These are phyloP conservation scores for Acipenser oxyrinchus DNA, from an alignment of 2,797 vertebrate species.

Conservation along the genomic window DNA sequence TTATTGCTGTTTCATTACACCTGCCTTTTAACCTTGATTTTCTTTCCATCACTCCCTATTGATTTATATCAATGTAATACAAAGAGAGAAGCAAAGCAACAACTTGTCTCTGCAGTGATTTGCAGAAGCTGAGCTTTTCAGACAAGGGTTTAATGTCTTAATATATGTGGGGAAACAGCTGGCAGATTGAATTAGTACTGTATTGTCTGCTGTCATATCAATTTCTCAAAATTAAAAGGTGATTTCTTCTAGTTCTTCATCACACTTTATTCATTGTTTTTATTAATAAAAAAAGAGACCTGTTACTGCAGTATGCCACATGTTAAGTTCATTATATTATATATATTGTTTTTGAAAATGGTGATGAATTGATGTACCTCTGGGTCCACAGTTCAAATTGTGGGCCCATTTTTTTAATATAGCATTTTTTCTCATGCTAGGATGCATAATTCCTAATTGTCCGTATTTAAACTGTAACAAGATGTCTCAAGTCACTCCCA, in stretches of 20 bases:
- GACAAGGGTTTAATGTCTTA: slow-evolving; percentile 12
- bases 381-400: too few species aligned
- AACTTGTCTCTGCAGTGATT: background rate
- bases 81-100: background rate
- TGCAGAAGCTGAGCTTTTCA: background rate
- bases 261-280: too few species aligned
- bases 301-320: too few species aligned
- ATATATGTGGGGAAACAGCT: background rate
- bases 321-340: too few species aligned
- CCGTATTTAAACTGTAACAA: too few species aligned
- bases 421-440: too few species aligned
- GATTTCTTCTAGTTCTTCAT: background rate
- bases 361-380: too few species aligned
- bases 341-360: too few species aligned
- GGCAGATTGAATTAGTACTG: background rate
- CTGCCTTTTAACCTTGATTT: slow-evolving; percentile 7
- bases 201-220: background rate
- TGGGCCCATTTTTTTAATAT: too few species aligned
- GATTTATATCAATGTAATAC: slow-evolving; percentile 1
- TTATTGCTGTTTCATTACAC: slow-evolving; percentile 10
- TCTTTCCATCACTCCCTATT: background rate
- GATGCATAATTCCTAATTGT: too few species aligned
- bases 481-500: too few species aligned
- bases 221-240: background rate
- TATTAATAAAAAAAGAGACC: too few species aligned